Percentiles rank a stretch among this genome's conserved stretches.
phyloP scores from a whole-genome alignment of 1,140 invertebrate species.

The Cepaea nemoralis region DNA sequence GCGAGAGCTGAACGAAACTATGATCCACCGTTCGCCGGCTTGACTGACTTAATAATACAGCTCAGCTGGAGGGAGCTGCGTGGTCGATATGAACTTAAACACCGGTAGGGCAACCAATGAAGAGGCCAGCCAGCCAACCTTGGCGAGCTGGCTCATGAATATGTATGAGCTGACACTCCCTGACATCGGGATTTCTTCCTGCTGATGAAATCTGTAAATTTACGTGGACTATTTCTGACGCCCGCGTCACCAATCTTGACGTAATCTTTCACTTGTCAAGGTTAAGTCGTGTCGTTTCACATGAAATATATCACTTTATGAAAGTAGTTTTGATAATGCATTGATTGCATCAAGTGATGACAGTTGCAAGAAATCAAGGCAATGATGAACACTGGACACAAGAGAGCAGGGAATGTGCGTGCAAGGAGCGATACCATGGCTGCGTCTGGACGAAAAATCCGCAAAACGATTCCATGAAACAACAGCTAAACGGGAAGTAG shows the following conservation, averaged over 20 bases:
- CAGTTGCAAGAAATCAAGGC: too few relatives aligned
- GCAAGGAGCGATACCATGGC: too few relatives aligned
- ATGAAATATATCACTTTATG: too few relatives aligned
- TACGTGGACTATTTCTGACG: conserved; percentile 33
- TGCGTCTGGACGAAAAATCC: too few relatives aligned
- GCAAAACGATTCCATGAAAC: too few relatives aligned
- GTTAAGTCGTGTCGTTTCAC: too few relatives aligned
- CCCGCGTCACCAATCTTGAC: conserved; percentile 27
- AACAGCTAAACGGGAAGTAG: too few relatives aligned
- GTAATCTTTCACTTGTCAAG: conserved; percentile 33
- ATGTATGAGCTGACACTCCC: conserved; percentile 34
- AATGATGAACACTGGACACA: too few relatives aligned
- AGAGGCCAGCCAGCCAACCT: neutral
- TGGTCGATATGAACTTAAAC: conserved; percentile 27
- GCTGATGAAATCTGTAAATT: conserved; percentile 41
- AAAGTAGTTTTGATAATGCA: too few relatives aligned
- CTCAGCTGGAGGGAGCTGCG: conserved; percentile 35
- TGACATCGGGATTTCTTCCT: conserved; percentile 33
- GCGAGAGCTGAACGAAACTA: neutral
- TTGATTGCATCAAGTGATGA: too few relatives aligned
- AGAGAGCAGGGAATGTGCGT: too few relatives aligned
- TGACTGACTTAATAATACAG: conserved; percentile 17
- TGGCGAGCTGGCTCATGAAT: conserved; percentile 28
- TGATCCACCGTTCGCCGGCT: conserved; percentile 9
- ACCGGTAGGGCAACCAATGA: conserved; percentile 32